Evolutionary conservation across 2,888 invertebrate species (phyloP).

Genomic region (Drosophila ustulata): DNA sequence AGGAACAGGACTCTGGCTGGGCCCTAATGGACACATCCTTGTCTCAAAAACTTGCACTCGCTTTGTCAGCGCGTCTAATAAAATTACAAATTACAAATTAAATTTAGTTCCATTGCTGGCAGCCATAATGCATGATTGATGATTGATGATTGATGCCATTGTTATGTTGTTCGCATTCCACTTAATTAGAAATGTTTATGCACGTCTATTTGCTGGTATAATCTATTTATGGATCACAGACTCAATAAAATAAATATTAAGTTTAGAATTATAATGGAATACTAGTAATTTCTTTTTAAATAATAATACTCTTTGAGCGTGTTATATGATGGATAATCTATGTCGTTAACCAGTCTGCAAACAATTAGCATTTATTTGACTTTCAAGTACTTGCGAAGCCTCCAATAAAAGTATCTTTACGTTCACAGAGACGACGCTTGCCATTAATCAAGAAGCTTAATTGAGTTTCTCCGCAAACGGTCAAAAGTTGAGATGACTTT

Average conservation of each 20-base stretch:
- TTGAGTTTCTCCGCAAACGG: constrained; percentile 36
- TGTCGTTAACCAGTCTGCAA: not conserved
- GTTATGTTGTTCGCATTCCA: constrained; percentile 10
- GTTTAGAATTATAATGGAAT: too few species aligned
- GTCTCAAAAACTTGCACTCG: constrained; percentile 44
- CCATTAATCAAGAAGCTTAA: constrained; percentile 71
- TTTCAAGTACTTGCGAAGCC: not conserved
- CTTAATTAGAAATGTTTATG: constrained; percentile 42
- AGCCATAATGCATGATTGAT: constrained; percentile 71
- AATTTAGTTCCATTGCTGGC: constrained; percentile 50
- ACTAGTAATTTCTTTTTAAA: too few species aligned
- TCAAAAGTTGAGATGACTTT: constrained; percentile 26
- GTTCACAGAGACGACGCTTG: constrained; percentile 2
- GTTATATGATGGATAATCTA: not conserved
- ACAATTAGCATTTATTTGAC: constrained; percentile 4
- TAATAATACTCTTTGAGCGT: too few species aligned
- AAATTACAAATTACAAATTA: constrained; percentile 75
- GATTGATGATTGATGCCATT: constrained; percentile 44
- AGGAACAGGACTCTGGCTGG: constrained; percentile 17
- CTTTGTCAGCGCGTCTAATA: constrained; percentile 51
- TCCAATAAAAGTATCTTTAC: not conserved
- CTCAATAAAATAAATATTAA: too few species aligned
- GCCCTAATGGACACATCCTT: constrained; percentile 46
- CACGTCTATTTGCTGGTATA: not conserved
- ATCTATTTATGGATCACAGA: too few species aligned